phyloP scores from a whole-genome alignment of 2,888 invertebrate genomes.

The Agriopis marginaria region DNA sequence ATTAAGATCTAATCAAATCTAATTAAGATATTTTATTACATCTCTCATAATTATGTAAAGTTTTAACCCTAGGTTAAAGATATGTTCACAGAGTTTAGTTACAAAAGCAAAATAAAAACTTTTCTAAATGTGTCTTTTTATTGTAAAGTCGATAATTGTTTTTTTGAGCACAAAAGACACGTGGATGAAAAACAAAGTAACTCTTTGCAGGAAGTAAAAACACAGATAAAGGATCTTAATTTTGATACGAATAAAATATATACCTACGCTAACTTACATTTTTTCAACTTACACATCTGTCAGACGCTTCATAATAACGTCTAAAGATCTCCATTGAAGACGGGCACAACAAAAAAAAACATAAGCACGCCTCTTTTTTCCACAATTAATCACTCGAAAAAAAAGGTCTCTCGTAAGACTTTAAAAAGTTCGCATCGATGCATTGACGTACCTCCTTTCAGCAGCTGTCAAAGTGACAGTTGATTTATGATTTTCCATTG shows the following conservation, averaged over 20 bases:
- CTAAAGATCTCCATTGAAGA: constrained; percentile 62
- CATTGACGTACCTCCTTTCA: constrained; percentile 82
- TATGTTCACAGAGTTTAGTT: too few relatives aligned
- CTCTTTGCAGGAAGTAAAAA: constrained; percentile 14
- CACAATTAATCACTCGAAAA: constrained; percentile 76
- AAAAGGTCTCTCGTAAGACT: constrained; percentile 64
- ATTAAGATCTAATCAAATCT: too few relatives aligned
- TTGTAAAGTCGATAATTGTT: neutral
- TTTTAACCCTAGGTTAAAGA: too few relatives aligned
- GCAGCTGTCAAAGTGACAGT: constrained; percentile 80
- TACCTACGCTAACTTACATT: constrained; percentile 49
- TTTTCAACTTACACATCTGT: constrained; percentile 51
- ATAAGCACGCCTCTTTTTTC: constrained; percentile 64
- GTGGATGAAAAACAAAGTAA: constrained; percentile 20
- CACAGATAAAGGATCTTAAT: constrained; percentile 37
- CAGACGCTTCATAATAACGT: constrained; percentile 54
- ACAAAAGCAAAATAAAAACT: neutral
- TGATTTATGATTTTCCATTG: constrained; percentile 83
- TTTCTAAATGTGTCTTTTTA: neutral
- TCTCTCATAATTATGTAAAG: too few relatives aligned
- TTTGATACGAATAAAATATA: constrained; percentile 32
- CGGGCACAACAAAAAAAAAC: constrained; percentile 50
- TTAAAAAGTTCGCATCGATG: constrained; percentile 81
- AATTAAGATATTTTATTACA: too few relatives aligned
- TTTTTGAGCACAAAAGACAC: neutral